Conservation (phyloP, 2,797 vertebrate species). For the Myotis findleyi region DNA sequence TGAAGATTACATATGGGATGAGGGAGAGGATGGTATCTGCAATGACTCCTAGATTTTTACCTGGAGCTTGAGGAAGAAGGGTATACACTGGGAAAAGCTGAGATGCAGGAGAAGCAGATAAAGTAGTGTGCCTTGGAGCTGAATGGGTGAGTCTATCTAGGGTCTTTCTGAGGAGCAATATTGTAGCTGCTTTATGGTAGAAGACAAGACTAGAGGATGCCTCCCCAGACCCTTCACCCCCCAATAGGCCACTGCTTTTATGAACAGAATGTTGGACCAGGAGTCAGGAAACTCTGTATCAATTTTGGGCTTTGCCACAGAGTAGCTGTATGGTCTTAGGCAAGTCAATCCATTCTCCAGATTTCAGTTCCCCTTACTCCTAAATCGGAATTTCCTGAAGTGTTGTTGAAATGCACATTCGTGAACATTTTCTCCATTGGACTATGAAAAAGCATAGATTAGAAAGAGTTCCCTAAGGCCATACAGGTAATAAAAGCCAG, state of each 20-base stretch:
- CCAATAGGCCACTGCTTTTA: background rate
- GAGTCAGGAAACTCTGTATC: background rate
- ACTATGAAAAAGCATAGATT: conserved; percentile 6
- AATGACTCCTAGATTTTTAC: background rate
- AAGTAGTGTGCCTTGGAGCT: background rate
- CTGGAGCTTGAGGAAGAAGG: background rate
- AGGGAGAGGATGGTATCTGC: background rate
- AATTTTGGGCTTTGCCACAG: background rate
- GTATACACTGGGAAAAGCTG: background rate
- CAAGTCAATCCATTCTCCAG: background rate
- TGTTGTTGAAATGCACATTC: background rate
- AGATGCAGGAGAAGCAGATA: background rate
- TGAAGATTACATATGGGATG: background rate
- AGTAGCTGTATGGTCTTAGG: background rate
- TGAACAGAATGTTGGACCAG: background rate
- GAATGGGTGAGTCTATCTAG: background rate
- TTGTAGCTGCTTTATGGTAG: background rate
- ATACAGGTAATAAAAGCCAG: background rate
- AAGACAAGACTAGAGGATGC: background rate
- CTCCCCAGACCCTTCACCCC: too few relatives aligned
- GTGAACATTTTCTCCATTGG: background rate
- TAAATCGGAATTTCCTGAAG: background rate
- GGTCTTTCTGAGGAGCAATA: conserved; percentile 33
- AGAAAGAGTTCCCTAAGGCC: background rate
- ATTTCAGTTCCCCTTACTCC: background rate